Percentiles rank a stretch among this genome's conserved stretches.
These are phyloP conservation scores for Tuta absoluta DNA, from an alignment of 2,888 invertebrate species.

Conservation along the genomic window DNA sequence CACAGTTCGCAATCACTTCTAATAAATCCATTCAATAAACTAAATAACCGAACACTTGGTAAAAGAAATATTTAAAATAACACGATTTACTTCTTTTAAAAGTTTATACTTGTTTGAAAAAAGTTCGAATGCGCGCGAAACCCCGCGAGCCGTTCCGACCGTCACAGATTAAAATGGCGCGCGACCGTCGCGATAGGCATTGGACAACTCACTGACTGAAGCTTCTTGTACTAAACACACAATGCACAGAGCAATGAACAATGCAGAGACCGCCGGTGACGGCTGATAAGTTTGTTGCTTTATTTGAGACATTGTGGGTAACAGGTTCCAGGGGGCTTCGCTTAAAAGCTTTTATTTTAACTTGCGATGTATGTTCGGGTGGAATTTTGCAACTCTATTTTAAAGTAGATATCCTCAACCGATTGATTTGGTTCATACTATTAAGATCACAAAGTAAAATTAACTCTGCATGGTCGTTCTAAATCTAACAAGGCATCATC, in stretches of 20 bases:
- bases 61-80: not conserved
- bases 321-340: not conserved
- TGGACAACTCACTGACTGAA: conserved; percentile 49
- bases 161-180: conserved; percentile 38
- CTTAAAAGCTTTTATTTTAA: no score
- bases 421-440: no score
- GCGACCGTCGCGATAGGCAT: conserved; percentile 41
- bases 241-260: conserved; percentile 29
- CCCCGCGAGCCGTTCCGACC: conserved; percentile 36
- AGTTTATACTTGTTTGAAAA: conserved; percentile 9
- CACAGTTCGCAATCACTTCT: conserved; percentile 18
- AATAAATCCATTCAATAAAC: conserved; percentile 17
- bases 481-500: no score
- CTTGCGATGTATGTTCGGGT: no score
- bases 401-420: no score
- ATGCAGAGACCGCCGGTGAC: conserved; percentile 3
- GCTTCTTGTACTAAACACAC: conserved; percentile 28
- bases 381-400: no score
- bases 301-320: conserved; percentile 2
- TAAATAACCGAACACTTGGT: not conserved
- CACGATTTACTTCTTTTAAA: conserved; percentile 5
- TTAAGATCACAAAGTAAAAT: no score
- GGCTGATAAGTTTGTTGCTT: conserved; percentile 14
- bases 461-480: no score
- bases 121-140: conserved; percentile 34